These are phyloP conservation scores for Trissonchulus latispiculum DNA, from an alignment of 2,888 invertebrate genomes.

Conservation along the genomic window DNA sequence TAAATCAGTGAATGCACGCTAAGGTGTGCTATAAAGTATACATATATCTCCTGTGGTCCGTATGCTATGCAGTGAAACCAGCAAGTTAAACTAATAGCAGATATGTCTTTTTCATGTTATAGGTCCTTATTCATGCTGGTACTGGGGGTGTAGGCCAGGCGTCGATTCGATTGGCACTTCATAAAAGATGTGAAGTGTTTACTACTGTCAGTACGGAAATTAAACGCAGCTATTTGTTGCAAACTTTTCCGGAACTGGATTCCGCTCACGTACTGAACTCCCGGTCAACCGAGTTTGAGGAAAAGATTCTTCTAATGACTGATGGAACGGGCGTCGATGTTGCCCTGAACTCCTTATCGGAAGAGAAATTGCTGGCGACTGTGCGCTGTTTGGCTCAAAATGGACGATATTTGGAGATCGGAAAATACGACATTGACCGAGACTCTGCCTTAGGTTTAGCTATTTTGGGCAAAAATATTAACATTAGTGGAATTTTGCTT, in stretches of 20 bases:
- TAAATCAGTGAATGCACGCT: too few relatives aligned
- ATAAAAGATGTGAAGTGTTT: conserved; percentile 71
- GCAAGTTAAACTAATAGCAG: too few relatives aligned
- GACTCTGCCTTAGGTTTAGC: conserved; percentile 86
- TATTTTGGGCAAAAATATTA: conserved; percentile 83
- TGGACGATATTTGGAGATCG: conserved; percentile 93
- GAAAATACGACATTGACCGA: conserved; percentile 89
- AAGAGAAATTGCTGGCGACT: conserved; percentile 83
- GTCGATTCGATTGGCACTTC: conserved; percentile 78
- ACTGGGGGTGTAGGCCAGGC: conserved; percentile 90
- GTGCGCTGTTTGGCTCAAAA: conserved; percentile 76
- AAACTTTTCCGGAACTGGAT: conserved; percentile 62
- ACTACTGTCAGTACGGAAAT: conserved; percentile 62
- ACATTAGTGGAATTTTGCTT: conserved; percentile 96
- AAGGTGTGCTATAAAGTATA: too few relatives aligned
- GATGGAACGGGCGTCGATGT: conserved; percentile 75
- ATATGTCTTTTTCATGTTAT: too few relatives aligned
- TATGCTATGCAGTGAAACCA: too few relatives aligned
- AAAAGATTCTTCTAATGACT: conserved; percentile 69
- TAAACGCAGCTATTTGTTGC: conserved; percentile 61
- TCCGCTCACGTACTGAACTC: conserved; percentile 70
- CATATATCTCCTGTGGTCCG: too few relatives aligned
- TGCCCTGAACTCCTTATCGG: conserved; percentile 89
- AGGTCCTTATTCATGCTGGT: conserved; percentile 19
- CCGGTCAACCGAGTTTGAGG: conserved; percentile 87